Conservation (phyloP, 2,888 invertebrate species). For the Crematogaster levior region DNA sequence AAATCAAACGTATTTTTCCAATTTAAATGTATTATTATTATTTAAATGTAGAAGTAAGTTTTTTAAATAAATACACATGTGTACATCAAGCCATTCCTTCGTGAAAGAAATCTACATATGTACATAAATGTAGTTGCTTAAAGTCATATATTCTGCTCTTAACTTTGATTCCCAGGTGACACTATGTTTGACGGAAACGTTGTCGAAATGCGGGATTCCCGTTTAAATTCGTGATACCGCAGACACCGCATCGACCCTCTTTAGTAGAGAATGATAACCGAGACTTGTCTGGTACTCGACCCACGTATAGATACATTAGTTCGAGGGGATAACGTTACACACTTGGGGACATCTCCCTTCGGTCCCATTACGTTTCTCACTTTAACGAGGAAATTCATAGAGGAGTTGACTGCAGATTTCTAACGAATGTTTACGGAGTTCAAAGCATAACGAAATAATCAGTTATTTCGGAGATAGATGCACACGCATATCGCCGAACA, state of each 20-base stretch:
- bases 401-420: slow-evolving; percentile 61
- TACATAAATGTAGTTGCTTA: background rate
- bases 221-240: slow-evolving; percentile 68
- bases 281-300: slow-evolving; percentile 58
- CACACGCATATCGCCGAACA: slow-evolving; percentile 38
- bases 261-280: slow-evolving; percentile 63
- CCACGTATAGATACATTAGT: slow-evolving; percentile 63
- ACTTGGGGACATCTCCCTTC: slow-evolving; percentile 38
- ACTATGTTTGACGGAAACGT: slow-evolving; percentile 63
- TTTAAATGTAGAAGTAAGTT: background rate
- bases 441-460: slow-evolving; percentile 63
- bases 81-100: no score
- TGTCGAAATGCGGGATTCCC: slow-evolving; percentile 54
- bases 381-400: slow-evolving; percentile 67
- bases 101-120: background rate
- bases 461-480: slow-evolving; percentile 46
- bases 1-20: background rate
- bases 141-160: slow-evolving; percentile 1
- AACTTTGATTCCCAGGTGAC: slow-evolving; percentile 50
- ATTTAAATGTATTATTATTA: background rate
- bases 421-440: slow-evolving; percentile 64
- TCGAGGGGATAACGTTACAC: slow-evolving; percentile 44
- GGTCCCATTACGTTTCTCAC: slow-evolving; percentile 60
- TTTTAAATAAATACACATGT: no score
- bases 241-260: slow-evolving; percentile 41